phyloP scores from a whole-genome alignment of 1,140 invertebrate genomes.

The Cepaea nemoralis region DNA sequence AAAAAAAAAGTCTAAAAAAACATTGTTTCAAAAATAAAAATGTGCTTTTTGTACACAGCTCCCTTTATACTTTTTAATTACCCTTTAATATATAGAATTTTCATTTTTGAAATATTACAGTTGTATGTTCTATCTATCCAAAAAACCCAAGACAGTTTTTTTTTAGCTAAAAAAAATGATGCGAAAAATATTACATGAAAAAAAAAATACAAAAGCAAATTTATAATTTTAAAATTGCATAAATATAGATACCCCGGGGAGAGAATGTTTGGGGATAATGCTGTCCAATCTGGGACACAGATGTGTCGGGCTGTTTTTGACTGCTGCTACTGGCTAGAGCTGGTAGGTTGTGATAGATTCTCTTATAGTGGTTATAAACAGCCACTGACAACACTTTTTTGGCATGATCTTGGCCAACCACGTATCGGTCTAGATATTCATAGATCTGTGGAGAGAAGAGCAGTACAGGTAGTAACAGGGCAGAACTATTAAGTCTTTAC shows the following conservation, averaged over 20 bases:
- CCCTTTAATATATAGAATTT: too few relatives aligned
- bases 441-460: constrained; percentile 3
- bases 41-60: too few relatives aligned
- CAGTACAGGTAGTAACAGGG: too few relatives aligned
- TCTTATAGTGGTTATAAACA: constrained; percentile 99
- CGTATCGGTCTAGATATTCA: constrained; percentile 93
- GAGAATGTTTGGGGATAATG: constrained; percentile 47
- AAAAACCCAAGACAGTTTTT: too few relatives aligned
- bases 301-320: constrained; percentile 37
- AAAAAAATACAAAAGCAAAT: not conserved
- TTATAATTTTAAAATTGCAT: too few relatives aligned
- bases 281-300: constrained; percentile 24
- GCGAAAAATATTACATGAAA: not conserved
- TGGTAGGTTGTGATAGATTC: constrained; percentile 92
- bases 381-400: constrained; percentile 99
- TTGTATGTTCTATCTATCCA: too few relatives aligned
- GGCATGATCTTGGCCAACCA: constrained; percentile 98
- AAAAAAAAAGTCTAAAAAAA: too few relatives aligned
- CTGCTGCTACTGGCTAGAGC: not conserved
- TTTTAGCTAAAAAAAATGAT: too few relatives aligned
- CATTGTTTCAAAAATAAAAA: too few relatives aligned
- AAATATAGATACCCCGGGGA: constrained; percentile 39
- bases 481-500: too few relatives aligned
- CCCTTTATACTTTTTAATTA: too few relatives aligned
- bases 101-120: too few relatives aligned